Evolutionary conservation across 2,888 invertebrate species (phyloP), one percentile per base, ranked within the genome.

Genomic region (Sceliomorpha sp.): DNA sequence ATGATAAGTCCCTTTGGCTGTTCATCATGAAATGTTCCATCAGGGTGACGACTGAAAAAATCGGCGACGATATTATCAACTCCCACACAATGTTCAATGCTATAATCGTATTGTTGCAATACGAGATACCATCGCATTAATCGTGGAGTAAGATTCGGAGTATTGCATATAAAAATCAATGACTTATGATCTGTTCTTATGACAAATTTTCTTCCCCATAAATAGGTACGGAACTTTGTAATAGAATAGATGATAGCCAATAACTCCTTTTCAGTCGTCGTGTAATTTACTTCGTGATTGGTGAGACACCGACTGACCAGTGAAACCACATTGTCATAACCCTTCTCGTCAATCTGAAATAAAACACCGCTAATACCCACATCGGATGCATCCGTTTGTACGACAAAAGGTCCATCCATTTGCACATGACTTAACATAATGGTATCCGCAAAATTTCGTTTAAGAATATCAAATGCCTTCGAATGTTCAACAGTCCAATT

Each of bases 371-470:
- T 14, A n/a, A 32, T 34, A 5, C 37, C 37, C n/a, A n/a, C n/a
- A n/a, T n/a, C 8, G 8, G 26, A 27, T 9, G 39, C 27, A 42
- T 42, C 40, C 1, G 40, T 42, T 26, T 42, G 26, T 26, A 42
- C 12, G 7, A 39, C 2, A 31, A 3, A 9, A 6, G 40, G 24
- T 8, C 4, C 9, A 6, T n/a, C n/a, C n/a, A n/a, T n/a, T n/a
- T n/a, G n/a, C n/a, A 17, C 10, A 24, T 24, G 6, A 8, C 9
- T n/a, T 10, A 39, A 20, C 15, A 10, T 17, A 39, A 39, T n/a
- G 1, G 4, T 5, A n/a, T 39, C 9, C 1, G 20, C 20, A 26
- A 73, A 74, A 12, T 36, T 32, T 48, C 8, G 17, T 76, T 75
- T 3, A 69, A 15, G 0, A 13, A 1, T 15, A 50, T 7, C 26